phyloP scores from a whole-genome alignment of 23 tunicate species.

The Trididemnum nubilum region DNA sequence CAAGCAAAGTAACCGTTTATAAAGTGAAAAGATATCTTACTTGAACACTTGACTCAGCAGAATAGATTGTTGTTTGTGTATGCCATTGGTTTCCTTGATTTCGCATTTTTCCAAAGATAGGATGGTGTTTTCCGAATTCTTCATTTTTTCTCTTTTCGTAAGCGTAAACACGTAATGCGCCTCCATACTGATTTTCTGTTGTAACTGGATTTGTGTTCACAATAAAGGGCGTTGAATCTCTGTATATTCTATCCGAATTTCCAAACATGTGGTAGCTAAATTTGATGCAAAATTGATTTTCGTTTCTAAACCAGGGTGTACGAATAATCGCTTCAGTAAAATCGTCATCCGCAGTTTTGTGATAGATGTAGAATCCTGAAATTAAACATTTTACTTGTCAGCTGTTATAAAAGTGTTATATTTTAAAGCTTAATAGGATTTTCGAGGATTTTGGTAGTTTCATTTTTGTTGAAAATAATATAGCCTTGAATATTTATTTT shows the following conservation, averaged over 20 bases:
- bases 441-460: too few species aligned
- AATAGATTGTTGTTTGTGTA: constrained; percentile 41
- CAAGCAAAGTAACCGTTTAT: too few species aligned
- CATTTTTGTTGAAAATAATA: too few species aligned
- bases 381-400: too few species aligned
- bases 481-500: too few species aligned
- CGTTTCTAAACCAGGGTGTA: constrained; percentile 71
- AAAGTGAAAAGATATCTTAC: too few species aligned
- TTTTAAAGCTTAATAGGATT: too few species aligned
- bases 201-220: too few species aligned
- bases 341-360: constrained; percentile 75
- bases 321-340: constrained; percentile 84
- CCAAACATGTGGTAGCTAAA: constrained; percentile 93
- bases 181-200: too few species aligned
- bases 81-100: constrained; percentile 72
- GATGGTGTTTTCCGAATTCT: constrained; percentile 55
- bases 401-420: too few species aligned
- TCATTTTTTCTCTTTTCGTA: constrained; percentile 54
- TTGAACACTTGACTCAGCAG: constrained; percentile 48
- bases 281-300: constrained; percentile 32
- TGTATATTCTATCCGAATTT: constrained; percentile 49
- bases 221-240: too few species aligned
- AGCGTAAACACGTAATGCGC: constrained; percentile 83
- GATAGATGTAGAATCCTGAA: constrained; percentile 84
- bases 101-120: constrained; percentile 75